Base-by-base conservation (phyloP, 2,797 vertebrate species). In the Siniperca undulata region DNA sequence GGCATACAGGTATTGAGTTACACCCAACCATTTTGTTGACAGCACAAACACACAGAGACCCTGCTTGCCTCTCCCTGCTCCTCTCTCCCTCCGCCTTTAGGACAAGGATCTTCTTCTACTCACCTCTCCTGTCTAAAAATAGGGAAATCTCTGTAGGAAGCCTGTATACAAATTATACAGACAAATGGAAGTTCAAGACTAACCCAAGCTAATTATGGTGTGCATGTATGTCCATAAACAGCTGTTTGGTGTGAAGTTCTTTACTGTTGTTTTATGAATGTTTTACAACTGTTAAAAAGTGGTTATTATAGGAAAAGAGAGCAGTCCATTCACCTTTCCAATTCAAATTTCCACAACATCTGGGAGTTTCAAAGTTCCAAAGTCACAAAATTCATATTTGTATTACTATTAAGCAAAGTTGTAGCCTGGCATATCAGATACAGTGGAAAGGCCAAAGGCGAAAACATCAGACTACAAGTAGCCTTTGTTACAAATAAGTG, bases 41-140 rank as follows among this genome's bases (percentile, higher is more conserved):
- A 86, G 73, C 75, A 77, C 16, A 1, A 13, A 78, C 62, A 70
- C 71, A 78, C 75, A 67, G n/a, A 70, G 7, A 56, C 46, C 38
- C 16, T 1, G 44, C 13, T 55, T 0, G 17, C 76, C 42, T 60
- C 52, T 74, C 60, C 67, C 34, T 22, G 62, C 42, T 56, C 38
- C 27, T 13, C 74, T 44, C 71, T 58, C 68, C 10, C 34, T 59
- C n/a, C 42, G 78, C 91, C 85, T 92, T 85, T 75, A 62, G 24
- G 62, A 27, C 7, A 0, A 42, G 48, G 80, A 82, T 81, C 61
- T 44, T 83, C 65, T 70, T 71, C n/a, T 68, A 16, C 82, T 81
- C 62, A 75, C 42, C 24, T 80, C 62, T 61, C 58, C 20, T 27
- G 7, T 79, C 85, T 93, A 91, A 91, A 93, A 91, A 93, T 91